These are phyloP conservation scores for Dryobotodes eremita DNA, from an alignment of 2,888 invertebrate species.

Conservation along the genomic window DNA sequence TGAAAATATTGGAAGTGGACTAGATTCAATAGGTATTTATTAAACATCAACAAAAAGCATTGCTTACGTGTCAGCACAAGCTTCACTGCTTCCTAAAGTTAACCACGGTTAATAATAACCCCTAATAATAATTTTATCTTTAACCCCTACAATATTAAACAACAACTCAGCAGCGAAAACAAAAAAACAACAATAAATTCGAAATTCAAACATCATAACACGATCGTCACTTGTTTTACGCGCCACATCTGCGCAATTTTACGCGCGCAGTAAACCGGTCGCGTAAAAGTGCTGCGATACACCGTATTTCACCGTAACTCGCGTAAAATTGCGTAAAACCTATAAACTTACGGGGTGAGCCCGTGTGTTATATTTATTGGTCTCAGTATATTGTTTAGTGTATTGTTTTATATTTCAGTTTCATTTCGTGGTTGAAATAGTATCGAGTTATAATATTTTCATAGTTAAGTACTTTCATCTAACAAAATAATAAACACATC, in stretches of 20 bases:
- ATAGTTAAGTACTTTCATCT: too few relatives aligned
- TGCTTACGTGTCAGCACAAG: background rate
- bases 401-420: slow-evolving; percentile 30
- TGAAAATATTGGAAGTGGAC: background rate
- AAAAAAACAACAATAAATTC: slow-evolving; percentile 40
- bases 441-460: background rate
- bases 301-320: slow-evolving; percentile 45
- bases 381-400: slow-evolving; percentile 35
- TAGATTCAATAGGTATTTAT: background rate
- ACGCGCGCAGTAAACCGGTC: slow-evolving; percentile 49
- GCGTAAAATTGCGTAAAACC: slow-evolving; percentile 34
- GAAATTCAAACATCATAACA: slow-evolving; percentile 43
- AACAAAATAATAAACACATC: too few relatives aligned
- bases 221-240: slow-evolving; percentile 26
- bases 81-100: background rate
- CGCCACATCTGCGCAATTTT: slow-evolving; percentile 45
- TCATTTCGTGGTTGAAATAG: slow-evolving; percentile 4
- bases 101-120: background rate
- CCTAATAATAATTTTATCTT: slow-evolving; percentile 2
- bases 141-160: slow-evolving; percentile 6
- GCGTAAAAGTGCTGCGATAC: slow-evolving; percentile 40
- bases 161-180: background rate
- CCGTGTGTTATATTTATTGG: slow-evolving; percentile 45
- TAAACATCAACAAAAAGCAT: background rate
- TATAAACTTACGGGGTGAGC: slow-evolving; percentile 46